A percentile compares a stretch with the other conserved stretches of the same genome.
phyloP scores from a whole-genome alignment of 2,113 vertebrate species.

The Percopsis transmontana region DNA sequence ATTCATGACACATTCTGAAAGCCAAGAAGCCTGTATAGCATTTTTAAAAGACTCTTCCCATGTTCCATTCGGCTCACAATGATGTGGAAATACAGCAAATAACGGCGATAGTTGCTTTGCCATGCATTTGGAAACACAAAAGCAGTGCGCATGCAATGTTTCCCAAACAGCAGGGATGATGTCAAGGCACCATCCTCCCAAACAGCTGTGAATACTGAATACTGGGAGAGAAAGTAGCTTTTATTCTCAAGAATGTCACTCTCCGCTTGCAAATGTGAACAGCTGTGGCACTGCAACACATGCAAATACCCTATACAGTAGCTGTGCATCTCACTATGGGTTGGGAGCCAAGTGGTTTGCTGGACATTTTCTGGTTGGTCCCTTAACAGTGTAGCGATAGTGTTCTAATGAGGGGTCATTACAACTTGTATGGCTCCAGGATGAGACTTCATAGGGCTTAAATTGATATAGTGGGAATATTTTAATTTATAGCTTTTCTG shows the following conservation, averaged over 20 bases:
- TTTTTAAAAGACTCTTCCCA: not conserved
- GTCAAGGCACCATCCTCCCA: constrained; percentile 17
- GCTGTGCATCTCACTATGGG: constrained; percentile 1
- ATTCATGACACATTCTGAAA: not conserved
- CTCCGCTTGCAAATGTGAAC: constrained; percentile 12
- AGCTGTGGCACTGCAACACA: constrained; percentile 2
- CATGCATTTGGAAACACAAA: constrained; percentile 13
- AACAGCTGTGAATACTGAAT: constrained; percentile 34
- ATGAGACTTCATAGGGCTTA: no score
- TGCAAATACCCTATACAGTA: constrained; percentile 9
- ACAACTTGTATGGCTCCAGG: no score
- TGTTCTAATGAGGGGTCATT: no score
- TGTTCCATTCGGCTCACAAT: not conserved
- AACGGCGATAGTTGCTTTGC: not conserved
- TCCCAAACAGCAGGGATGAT: constrained; percentile 11
- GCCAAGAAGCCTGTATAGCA: not conserved
- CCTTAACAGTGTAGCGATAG: not conserved
- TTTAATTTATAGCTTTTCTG: no score
- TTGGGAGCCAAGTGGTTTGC: not conserved
- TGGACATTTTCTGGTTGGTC: constrained; percentile 1
- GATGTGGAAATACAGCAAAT: not conserved
- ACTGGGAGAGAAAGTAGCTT: constrained; percentile 25
- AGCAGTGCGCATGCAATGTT: constrained; percentile 9
- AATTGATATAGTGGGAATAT: no score
- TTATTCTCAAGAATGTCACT: constrained; percentile 18